Evolutionary conservation across 1,140 invertebrate species (phyloP).

Genomic region (Eumeta japonica): DNA sequence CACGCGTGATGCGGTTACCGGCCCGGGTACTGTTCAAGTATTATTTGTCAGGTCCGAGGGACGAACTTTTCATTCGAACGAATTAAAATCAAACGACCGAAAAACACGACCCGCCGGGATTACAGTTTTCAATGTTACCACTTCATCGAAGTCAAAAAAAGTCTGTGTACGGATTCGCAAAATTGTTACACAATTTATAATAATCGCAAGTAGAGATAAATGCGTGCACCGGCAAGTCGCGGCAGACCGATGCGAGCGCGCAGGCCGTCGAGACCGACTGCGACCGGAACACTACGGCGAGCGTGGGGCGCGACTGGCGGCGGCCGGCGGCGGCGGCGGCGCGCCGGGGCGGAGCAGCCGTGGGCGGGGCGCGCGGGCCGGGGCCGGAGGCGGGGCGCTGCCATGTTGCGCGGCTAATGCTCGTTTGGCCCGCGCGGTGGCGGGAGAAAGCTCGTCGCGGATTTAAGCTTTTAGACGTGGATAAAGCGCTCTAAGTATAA

Average conservation of each 20-base stretch:
- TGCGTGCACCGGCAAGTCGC: constrained; percentile 11
- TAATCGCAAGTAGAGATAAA: constrained; percentile 7
- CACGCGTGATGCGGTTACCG: not conserved
- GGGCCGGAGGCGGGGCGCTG: constrained; percentile 35
- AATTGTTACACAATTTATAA: too few species aligned
- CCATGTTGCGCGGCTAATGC: constrained; percentile 48
- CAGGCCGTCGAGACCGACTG: not conserved
- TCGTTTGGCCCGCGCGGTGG: constrained; percentile 44
- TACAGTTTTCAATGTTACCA: not conserved
- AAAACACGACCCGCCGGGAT: not conserved
- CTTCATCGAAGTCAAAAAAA: constrained; percentile 1
- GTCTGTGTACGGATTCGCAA: not conserved
- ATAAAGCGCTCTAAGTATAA: constrained; percentile 57
- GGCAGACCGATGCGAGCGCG: constrained; percentile 13
- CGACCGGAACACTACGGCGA: constrained; percentile 6
- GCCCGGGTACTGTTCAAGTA: not conserved
- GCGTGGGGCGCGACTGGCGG: constrained; percentile 12
- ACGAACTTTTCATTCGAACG: not conserved
- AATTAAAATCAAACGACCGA: too few species aligned
- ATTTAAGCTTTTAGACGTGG: constrained; percentile 57
- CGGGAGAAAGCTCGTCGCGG: constrained; percentile 50
- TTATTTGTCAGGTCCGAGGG: not conserved
- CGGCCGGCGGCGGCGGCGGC: constrained; percentile 16
- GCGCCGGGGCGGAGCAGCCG: constrained; percentile 6
- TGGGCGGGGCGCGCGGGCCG: constrained; percentile 9